phyloP scores from a whole-genome alignment of 2,113 vertebrate genomes.

The Lanius collurio region DNA sequence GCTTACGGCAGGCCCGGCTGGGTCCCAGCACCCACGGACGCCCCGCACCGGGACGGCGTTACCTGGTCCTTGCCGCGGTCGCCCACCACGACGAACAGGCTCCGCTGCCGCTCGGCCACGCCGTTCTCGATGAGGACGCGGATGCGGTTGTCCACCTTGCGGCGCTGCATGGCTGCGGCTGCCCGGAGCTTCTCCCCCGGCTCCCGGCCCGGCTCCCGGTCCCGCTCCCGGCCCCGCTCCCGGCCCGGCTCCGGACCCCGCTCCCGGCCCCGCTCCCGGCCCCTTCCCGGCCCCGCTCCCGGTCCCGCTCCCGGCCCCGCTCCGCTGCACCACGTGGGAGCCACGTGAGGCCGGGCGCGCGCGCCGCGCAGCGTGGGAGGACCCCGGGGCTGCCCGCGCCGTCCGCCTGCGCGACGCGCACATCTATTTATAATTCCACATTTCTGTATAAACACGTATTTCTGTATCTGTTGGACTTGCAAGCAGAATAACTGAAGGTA shows the following conservation, averaged over 20 bases:
- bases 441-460: background rate
- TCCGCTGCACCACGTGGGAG: background rate
- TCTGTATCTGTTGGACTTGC: fast-evolving
- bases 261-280: no score
- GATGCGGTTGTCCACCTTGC: slow-evolving; percentile 95
- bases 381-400: background rate
- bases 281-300: no score
- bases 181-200: background rate
- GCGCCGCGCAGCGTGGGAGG: background rate
- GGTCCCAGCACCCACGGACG: background rate
- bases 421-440: fast-evolving
- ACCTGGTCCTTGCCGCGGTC: slow-evolving; percentile 91
- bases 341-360: background rate
- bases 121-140: slow-evolving; percentile 98
- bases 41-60: background rate
- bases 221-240: no score
- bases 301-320: no score
- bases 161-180: slow-evolving; percentile 80
- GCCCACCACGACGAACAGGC: slow-evolving; percentile 90
- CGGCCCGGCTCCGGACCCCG: no score
- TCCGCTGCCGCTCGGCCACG: slow-evolving; percentile 83
- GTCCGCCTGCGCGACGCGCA: background rate
- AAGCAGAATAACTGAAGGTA: fast-evolving
- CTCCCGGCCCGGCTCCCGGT: no score
- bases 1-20: fast-evolving